Percentiles rank a stretch among this genome's conserved stretches.
phyloP scores from a whole-genome alignment of 2,113 vertebrate species.

The Deroptyus accipitrinus region DNA sequence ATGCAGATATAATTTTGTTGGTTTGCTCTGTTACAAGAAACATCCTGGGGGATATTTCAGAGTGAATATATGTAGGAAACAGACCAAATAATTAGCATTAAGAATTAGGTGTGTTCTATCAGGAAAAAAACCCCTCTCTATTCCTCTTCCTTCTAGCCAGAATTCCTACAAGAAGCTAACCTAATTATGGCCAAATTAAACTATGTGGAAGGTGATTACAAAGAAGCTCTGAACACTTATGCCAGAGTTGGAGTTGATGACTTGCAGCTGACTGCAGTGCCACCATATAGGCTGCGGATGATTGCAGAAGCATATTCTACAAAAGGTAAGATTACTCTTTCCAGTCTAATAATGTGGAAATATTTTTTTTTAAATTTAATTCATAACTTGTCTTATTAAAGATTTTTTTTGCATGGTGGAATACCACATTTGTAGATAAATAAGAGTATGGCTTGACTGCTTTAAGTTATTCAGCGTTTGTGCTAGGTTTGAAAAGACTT shows the following conservation, averaged over 20 bases:
- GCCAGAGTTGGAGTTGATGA: constrained; percentile 86
- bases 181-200: constrained; percentile 92
- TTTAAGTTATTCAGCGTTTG: background rate
- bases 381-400: background rate
- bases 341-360: background rate
- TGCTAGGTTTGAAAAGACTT: background rate
- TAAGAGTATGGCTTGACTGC: background rate
- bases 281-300: constrained; percentile 90
- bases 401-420: background rate
- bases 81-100: background rate
- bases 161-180: constrained; percentile 92
- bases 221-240: constrained; percentile 86
- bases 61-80: background rate
- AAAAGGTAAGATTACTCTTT: constrained; percentile 81
- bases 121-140: background rate
- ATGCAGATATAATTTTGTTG: background rate
- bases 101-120: background rate
- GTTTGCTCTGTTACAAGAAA: background rate
- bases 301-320: constrained; percentile 94
- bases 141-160: constrained; percentile 79
- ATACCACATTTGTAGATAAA: background rate
- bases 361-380: background rate
- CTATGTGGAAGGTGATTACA: constrained; percentile 92
- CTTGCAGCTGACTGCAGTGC: constrained; percentile 83
- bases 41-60: background rate